phyloP scores from a whole-genome alignment of 2,797 vertebrate species.

The Sciurus vulgaris region DNA sequence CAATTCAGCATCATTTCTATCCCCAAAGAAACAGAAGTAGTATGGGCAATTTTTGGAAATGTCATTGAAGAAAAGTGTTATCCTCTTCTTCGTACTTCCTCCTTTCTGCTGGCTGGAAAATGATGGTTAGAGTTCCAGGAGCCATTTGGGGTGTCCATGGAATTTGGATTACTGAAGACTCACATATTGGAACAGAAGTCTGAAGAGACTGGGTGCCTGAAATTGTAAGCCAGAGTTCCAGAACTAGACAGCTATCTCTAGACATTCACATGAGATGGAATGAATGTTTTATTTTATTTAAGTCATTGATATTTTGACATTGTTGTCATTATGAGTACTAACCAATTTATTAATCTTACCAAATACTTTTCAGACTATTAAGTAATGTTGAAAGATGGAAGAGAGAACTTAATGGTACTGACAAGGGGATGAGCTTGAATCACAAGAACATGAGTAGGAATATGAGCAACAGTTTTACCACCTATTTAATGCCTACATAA shows the following conservation, averaged over 20 bases:
- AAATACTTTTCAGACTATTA: conserved; percentile 5
- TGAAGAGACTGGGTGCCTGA: background rate
- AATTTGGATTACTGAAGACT: background rate
- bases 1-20: background rate
- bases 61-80: background rate
- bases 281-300: background rate
- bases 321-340: background rate
- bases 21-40: background rate
- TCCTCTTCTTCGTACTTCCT: background rate
- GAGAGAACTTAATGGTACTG: background rate
- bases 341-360: background rate
- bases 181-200: background rate
- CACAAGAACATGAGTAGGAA: background rate
- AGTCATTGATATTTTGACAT: background rate
- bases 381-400: background rate
- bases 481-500: background rate
- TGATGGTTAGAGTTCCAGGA: background rate
- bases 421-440: background rate
- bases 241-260: background rate
- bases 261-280: background rate
- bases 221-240: background rate
- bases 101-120: background rate
- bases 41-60: background rate
- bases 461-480: background rate
- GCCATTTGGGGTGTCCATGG: background rate